A percentile compares a stretch with the other conserved stretches of the same genome.
These are phyloP conservation scores for Aythya fuligula DNA, from an alignment of 2,797 vertebrate genomes.

Conservation along the genomic window DNA sequence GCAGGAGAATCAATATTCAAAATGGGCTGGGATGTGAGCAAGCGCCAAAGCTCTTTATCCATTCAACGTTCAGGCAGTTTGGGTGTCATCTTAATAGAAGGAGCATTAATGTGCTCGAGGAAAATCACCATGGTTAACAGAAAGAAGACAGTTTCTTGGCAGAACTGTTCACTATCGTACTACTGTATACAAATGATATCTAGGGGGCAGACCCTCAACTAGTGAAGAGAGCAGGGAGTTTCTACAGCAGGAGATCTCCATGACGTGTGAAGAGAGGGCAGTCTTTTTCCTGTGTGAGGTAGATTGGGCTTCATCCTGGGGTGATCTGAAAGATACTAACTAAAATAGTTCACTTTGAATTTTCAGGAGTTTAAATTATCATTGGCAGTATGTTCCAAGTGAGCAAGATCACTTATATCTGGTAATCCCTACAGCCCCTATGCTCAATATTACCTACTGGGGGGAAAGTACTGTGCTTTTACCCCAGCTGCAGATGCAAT, in stretches of 20 bases:
- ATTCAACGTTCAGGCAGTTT: background rate
- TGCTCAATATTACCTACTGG: background rate
- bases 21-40: background rate
- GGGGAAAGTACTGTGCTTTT: background rate
- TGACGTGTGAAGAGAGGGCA: background rate
- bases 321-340: background rate
- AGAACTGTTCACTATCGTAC: background rate
- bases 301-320: background rate
- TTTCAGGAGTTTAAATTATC: background rate
- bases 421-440: background rate
- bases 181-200: background rate
- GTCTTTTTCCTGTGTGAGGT: background rate
- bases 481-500: background rate
- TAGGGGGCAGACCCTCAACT: background rate
- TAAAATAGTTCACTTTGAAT: background rate
- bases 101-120: background rate
- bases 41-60: background rate
- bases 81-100: background rate
- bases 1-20: background rate
- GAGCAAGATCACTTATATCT: background rate
- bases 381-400: background rate
- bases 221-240: background rate
- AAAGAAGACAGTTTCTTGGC: background rate
- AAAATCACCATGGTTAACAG: background rate
- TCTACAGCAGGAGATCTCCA: background rate